Evolutionary conservation across 2,113 vertebrate genomes (phyloP).

Genomic region (Limnothrissa miodon): DNA sequence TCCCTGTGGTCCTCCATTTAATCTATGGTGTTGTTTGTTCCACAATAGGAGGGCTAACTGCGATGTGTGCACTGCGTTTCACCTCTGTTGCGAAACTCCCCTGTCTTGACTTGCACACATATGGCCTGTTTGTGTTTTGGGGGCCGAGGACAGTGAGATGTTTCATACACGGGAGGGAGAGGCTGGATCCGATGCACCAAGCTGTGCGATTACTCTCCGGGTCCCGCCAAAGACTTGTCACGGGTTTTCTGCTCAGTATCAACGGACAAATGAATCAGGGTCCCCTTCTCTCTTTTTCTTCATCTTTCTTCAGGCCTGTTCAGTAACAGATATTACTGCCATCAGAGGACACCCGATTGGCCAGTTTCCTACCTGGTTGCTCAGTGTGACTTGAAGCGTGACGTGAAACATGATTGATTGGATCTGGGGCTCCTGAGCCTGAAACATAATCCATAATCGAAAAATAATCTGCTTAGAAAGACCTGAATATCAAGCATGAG

Average conservation of each 20-base stretch:
- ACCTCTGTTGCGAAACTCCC: slow-evolving; percentile 38
- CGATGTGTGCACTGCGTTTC: slow-evolving; percentile 24
- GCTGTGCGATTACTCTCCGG: slow-evolving; percentile 18
- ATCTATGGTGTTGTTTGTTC: slow-evolving; percentile 24
- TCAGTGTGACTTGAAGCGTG: not conserved
- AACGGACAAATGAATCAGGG: not conserved
- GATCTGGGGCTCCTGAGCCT: too few relatives aligned
- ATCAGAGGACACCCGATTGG: not conserved
- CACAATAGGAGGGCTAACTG: not conserved
- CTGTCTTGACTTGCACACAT: not conserved
- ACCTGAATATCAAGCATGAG: slow-evolving; percentile 35
- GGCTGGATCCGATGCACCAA: slow-evolving; percentile 9
- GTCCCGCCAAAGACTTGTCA: slow-evolving; percentile 17
- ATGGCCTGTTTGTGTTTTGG: slow-evolving; percentile 30
- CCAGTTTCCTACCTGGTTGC: not conserved
- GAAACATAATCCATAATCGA: too few relatives aligned
- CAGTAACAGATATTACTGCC: slow-evolving; percentile 22
- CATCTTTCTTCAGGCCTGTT: not conserved
- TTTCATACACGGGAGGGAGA: slow-evolving; percentile 7
- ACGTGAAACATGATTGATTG: slow-evolving; percentile 23
- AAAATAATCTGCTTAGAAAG: slow-evolving; percentile 23
- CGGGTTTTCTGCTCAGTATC: slow-evolving; percentile 30
- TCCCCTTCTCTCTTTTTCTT: not conserved
- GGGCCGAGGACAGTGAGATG: slow-evolving; percentile 21
- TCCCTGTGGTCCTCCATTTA: slow-evolving; percentile 35